Percentiles rank a stretch among this genome's conserved stretches.
Evolutionary conservation across 1,140 invertebrate species (phyloP).

Genomic region (Lordiphosa collinella): DNA sequence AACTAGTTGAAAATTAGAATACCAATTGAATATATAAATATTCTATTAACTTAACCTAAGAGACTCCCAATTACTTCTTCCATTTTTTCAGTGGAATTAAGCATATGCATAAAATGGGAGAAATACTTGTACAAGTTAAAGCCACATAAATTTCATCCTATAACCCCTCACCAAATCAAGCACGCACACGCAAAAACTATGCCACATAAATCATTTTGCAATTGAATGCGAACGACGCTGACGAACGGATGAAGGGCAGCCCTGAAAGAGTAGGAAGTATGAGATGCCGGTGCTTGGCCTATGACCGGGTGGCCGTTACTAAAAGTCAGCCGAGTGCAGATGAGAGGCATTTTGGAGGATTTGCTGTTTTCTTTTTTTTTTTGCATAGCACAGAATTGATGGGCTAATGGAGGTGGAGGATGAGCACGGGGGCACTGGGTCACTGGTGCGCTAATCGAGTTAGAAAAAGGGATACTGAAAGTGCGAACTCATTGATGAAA

Average conservation of each 20-base stretch:
- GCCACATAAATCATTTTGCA: constrained; percentile 72
- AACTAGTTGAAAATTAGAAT: too few species aligned
- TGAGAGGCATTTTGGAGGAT: constrained; percentile 1
- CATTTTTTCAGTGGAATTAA: too few species aligned
- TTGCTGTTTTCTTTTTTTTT: neutral
- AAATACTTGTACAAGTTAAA: too few species aligned
- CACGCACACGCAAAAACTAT: constrained; percentile 31
- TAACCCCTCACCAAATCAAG: constrained; percentile 16
- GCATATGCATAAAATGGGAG: too few species aligned
- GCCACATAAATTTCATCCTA: neutral
- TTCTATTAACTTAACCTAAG: too few species aligned
- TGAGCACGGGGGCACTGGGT: constrained; percentile 6
- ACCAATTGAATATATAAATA: too few species aligned
- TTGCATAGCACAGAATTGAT: constrained; percentile 12
- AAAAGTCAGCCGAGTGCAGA: constrained; percentile 8
- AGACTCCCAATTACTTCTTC: too few species aligned
- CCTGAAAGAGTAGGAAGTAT: neutral
- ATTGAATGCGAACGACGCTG: constrained; percentile 46
- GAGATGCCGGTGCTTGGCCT: neutral
- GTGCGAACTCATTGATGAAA: neutral
- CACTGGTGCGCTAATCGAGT: constrained; percentile 9
- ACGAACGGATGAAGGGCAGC: constrained; percentile 8
- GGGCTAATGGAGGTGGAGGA: neutral
- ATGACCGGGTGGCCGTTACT: neutral
- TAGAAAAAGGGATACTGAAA: neutral